phyloP scores from a whole-genome alignment of 2,888 invertebrate genomes.

The Eupithecia insigniata region DNA sequence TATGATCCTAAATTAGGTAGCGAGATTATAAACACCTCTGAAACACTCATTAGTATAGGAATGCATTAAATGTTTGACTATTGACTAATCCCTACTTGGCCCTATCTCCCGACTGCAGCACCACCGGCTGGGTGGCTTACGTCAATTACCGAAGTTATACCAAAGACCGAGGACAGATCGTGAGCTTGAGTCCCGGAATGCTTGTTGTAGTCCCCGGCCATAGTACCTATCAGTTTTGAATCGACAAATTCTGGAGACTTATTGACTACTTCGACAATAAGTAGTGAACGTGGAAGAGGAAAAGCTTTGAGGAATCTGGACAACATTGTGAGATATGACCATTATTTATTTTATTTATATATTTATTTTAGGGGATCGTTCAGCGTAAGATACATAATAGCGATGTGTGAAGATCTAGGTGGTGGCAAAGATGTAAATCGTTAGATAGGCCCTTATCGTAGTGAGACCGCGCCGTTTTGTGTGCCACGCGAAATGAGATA shows the following conservation, averaged over 20 bases:
- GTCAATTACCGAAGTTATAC: conserved; percentile 80
- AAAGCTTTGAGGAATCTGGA: neutral
- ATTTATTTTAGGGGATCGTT: no score
- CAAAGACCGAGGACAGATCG: conserved; percentile 77
- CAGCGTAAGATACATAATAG: no score
- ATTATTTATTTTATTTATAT: no score
- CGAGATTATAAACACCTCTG: no score
- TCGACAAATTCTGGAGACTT: conserved; percentile 15
- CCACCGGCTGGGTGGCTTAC: conserved; percentile 73
- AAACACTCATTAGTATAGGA: no score
- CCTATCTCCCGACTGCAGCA: conserved; percentile 37
- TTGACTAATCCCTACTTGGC: conserved; percentile 45
- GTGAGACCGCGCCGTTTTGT: no score
- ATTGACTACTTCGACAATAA: conserved; percentile 1
- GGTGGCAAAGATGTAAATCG: no score
- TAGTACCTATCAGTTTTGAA: conserved; percentile 7
- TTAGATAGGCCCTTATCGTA: no score
- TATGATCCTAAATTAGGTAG: no score
- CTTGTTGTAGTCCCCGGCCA: conserved; percentile 51
- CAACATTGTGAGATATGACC: neutral
- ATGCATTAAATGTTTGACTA: no score
- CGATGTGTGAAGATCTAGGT: no score
- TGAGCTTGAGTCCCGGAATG: conserved; percentile 65
- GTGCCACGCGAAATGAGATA: no score
- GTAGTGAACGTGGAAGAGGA: neutral